Evolutionary conservation across 2,113 vertebrate genomes (phyloP), one percentile per base, ranked within the genome.

Genomic region (Oreochromis tanganicae): DNA sequence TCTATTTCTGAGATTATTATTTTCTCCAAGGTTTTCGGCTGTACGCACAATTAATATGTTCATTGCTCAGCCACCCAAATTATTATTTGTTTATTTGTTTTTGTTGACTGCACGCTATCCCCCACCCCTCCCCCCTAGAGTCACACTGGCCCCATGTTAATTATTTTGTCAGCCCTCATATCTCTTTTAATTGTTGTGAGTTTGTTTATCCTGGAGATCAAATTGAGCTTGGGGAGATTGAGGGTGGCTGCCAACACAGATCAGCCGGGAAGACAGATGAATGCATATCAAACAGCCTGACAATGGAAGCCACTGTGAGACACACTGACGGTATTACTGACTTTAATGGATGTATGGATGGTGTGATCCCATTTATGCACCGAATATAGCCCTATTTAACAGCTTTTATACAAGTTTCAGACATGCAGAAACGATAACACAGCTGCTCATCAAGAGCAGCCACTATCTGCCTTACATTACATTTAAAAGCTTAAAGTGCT

Each of bases 81-180:
- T 78, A 93, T 94, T 93, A 91, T 90, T 94, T 95, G 93, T 94
- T 93, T 92, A 88, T 90, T 92, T 46, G 43, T 93, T 83, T 90
- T 87, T 90, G 89, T 93, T 93, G 91, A 90, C 50, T 88, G 85
- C 87, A 50, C 85, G 75, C 82, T 61, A 83, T 24, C 57, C 71
- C 54, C 38, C 68, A 80, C 75, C 83, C 12, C 19, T 55, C 57
- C 54, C 34, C 85, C 78, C 85, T 9, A 78, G 84, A 93, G 87
- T 91, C 90, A 87, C 29, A 75, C 89, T 94, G 93, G 92, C 94
- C 93, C 89, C 90, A 81, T 94, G 94, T 92, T 94, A 96, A 95
- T 96, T 93, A 94, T 92, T 94, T 95, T 95, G 95, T 95, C 95
- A 96, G 87, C 92, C 89, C 61, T 94, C 92, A 94, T 96, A 95